These are phyloP conservation scores for Agrypnus murinus DNA, from an alignment of 2,888 invertebrate species.

Conservation along the genomic window DNA sequence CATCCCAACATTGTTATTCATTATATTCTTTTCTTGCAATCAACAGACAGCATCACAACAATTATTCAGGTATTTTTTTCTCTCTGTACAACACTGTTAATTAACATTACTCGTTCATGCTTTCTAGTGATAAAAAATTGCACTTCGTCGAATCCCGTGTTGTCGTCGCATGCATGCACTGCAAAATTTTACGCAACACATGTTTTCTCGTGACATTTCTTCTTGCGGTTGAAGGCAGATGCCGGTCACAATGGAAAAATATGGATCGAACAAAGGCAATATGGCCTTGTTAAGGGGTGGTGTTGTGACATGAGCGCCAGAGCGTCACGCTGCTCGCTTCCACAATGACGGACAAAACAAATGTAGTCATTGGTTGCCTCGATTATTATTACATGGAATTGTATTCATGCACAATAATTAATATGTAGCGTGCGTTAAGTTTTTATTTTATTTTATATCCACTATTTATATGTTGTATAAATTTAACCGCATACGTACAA, in stretches of 20 bases:
- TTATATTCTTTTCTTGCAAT: too few relatives aligned
- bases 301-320: constrained; percentile 50
- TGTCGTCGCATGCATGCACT: constrained; percentile 52
- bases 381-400: constrained; percentile 57
- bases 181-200: constrained; percentile 46
- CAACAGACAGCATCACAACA: too few relatives aligned
- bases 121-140: constrained; percentile 56
- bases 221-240: constrained; percentile 49
- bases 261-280: constrained; percentile 48
- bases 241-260: constrained; percentile 42
- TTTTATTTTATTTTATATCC: not conserved
- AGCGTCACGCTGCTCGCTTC: constrained; percentile 54
- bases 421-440: constrained; percentile 41
- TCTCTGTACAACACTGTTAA: too few relatives aligned
- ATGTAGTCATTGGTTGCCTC: constrained; percentile 59
- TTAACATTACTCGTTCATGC: constrained; percentile 44
- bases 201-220: constrained; percentile 49
- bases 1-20: too few relatives aligned
- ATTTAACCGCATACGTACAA: constrained; percentile 35
- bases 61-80: too few relatives aligned
- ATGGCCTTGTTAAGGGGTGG: constrained; percentile 54
- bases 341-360: constrained; percentile 54
- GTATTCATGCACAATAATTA: constrained; percentile 44
- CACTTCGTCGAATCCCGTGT: constrained; percentile 53
- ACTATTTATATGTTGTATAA: constrained; percentile 2